These are phyloP conservation scores for Drosophila leontia DNA, from an alignment of 1,140 invertebrate species.

Conservation along the genomic window DNA sequence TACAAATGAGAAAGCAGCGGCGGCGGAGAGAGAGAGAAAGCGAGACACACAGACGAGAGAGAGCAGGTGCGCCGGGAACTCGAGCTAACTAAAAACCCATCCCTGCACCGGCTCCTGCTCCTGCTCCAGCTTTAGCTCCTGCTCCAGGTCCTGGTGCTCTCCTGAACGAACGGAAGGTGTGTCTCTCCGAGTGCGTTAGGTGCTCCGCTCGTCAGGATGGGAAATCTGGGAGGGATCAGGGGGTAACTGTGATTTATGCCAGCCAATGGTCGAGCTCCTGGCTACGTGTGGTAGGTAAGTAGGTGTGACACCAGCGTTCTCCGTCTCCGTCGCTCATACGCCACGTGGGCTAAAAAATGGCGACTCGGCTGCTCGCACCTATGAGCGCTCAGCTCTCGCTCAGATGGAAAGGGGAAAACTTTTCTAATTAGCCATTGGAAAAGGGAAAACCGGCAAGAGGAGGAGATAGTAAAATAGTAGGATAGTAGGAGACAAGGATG, in stretches of 20 bases:
- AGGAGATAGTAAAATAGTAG: constrained; percentile 7
- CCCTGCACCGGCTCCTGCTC: constrained; percentile 9
- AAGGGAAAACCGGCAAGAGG: not conserved
- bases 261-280: constrained; percentile 84
- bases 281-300: constrained; percentile 59
- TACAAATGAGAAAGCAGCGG: constrained; percentile 74
- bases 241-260: constrained; percentile 80
- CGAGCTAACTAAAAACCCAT: constrained; percentile 36
- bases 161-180: constrained; percentile 66
- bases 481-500: not conserved
- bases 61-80: constrained; percentile 64
- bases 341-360: constrained; percentile 79
- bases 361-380: constrained; percentile 66
- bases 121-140: not conserved
- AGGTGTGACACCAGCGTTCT: constrained; percentile 80
- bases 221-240: constrained; percentile 12
- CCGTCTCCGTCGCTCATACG: constrained; percentile 58
- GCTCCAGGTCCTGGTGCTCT: constrained; percentile 19
- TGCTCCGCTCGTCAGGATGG: constrained; percentile 48
- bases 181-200: constrained; percentile 68
- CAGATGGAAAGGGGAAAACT: constrained; percentile 51
- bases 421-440: constrained; percentile 75
- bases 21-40: constrained; percentile 36
- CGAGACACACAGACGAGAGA: constrained; percentile 45
- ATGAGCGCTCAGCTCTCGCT: constrained; percentile 55